phyloP scores from a whole-genome alignment of 2,888 invertebrate species.

The Callyntrura sp. region DNA sequence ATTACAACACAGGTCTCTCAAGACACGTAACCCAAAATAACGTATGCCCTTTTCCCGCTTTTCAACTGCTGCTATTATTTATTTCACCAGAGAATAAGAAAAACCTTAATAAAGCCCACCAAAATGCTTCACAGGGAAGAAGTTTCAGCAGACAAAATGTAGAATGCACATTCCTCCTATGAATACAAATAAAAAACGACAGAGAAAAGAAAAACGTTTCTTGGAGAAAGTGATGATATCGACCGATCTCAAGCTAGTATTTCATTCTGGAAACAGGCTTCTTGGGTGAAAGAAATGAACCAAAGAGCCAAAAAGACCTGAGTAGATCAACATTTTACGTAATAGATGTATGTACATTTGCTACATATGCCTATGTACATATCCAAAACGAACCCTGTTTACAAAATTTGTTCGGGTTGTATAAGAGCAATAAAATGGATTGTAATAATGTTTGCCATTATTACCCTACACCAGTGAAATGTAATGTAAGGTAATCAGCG shows the following conservation, averaged over 20 bases:
- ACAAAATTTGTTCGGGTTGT: slow-evolving; percentile 3
- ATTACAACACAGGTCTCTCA: no score
- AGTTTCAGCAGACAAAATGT: slow-evolving; percentile 58
- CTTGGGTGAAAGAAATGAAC: slow-evolving; percentile 24
- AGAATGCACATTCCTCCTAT: slow-evolving; percentile 58
- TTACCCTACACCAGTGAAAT: neutral
- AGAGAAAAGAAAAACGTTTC: slow-evolving; percentile 1
- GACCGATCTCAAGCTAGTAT: slow-evolving; percentile 31
- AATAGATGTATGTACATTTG: no score
- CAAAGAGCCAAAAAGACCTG: neutral
- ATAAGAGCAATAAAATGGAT: neutral
- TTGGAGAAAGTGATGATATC: slow-evolving; percentile 49
- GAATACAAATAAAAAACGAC: slow-evolving; percentile 56
- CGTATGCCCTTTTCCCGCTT: no score
- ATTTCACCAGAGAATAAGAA: neutral
- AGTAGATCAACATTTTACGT: neutral
- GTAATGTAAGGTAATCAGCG: slow-evolving; percentile 4
- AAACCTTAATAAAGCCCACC: neutral
- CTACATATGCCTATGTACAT: no score
- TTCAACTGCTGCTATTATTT: neutral
- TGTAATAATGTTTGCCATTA: slow-evolving; percentile 13
- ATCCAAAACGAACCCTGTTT: no score
- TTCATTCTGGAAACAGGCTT: neutral
- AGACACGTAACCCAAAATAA: no score
- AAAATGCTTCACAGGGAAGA: neutral